These are phyloP conservation scores for Linnaemya vulpina DNA, from an alignment of 2,888 invertebrate genomes.

Conservation along the genomic window DNA sequence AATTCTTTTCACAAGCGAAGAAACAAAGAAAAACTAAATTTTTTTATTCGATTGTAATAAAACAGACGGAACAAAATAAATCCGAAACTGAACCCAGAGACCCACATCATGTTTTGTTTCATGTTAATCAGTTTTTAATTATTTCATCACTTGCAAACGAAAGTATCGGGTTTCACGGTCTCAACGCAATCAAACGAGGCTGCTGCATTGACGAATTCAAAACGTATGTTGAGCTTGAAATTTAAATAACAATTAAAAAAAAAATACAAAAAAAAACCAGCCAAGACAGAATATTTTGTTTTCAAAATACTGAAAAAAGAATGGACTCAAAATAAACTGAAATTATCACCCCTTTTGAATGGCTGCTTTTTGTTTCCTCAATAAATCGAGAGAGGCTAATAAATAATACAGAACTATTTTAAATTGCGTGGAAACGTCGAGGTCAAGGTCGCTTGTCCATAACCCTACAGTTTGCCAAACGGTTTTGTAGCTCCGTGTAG, in stretches of 20 bases:
- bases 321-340: constrained; percentile 11
- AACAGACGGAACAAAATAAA: not conserved
- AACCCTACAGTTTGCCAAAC: not conserved
- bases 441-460: constrained; percentile 1
- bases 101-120: constrained; percentile 73
- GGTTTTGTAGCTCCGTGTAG: no score
- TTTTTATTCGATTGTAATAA: constrained; percentile 34
- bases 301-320: constrained; percentile 22
- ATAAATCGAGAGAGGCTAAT: constrained; percentile 62
- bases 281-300: constrained; percentile 7
- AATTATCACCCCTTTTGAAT: constrained; percentile 40
- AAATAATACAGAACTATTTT: constrained; percentile 38
- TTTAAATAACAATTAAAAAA: no score
- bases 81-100: constrained; percentile 30
- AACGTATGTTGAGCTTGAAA: constrained; percentile 50
- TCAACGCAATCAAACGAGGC: constrained; percentile 15
- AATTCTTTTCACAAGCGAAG: constrained; percentile 3
- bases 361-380: not conserved
- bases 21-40: constrained; percentile 56
- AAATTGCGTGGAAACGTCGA: not conserved
- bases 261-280: not conserved
- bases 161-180: constrained; percentile 63
- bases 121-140: constrained; percentile 74
- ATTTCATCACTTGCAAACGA: constrained; percentile 73
- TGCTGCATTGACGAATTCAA: constrained; percentile 27